Base-by-base conservation (phyloP, 2,888 invertebrate species). In the Drosophila formosana region DNA sequence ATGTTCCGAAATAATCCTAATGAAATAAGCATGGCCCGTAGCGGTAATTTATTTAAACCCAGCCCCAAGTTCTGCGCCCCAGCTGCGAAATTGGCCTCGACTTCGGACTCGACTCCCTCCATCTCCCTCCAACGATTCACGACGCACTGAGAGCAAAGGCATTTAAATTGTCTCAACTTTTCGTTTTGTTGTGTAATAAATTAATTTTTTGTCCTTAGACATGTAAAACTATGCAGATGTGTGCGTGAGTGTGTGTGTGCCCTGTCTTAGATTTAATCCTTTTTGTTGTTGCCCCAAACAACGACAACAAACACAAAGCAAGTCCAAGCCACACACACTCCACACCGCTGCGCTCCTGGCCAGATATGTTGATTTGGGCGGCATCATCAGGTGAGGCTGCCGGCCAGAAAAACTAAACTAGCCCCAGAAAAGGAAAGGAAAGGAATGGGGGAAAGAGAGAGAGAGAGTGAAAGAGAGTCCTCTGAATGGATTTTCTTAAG, bases 401-500 rank as follows among this genome's bases (percentile, higher is more conserved):
- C 57, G 56, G 69, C 37, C 64, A 66, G 80, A 80, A 80, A 78
- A 80, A 78, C 78, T 55, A 62, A 67, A 78, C 77, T 64, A 67
- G 75, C 72, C 72, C 25, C 26, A 5, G 18, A 7, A 46, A 13
- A 55, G 41, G 37, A 37, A 41, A 50, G 18, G 18, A 18, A 18
- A 18, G 18, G 18, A 18, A 45, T n/a, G 34, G 3, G 50, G 8
- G 2, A 3, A 51, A 18, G 28, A 6, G 41, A 9, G 13, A 2
- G 26, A 9, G 11, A 6, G 25, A 30, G 13, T 9, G 9, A 13
- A 66, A 49, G 43, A 34, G 78, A 73, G 80, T 80, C 63, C 85
- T 75, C 79, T 83, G 88, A 84, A 89, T 84, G 88, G 90, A 90
- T 89, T 89, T 90, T 90, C 89, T 90, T 90, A 89, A 90, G 90